Evolutionary conservation across 2,888 invertebrate genomes (phyloP).

Genomic region (Coelopa pilipes): DNA sequence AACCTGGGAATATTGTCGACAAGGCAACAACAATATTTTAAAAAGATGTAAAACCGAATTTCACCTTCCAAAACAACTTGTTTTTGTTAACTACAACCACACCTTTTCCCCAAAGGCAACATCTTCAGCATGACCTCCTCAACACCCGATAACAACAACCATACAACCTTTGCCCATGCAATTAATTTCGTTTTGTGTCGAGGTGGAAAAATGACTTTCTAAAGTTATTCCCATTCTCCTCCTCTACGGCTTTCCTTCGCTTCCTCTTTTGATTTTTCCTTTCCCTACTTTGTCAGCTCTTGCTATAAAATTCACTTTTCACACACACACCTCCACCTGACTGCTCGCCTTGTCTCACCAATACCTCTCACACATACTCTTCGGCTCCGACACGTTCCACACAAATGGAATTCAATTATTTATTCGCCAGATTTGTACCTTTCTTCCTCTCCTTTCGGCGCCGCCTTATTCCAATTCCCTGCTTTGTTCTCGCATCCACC

Average conservation of each 20-base stretch:
- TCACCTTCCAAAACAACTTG: no score
- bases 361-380: background rate
- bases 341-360: background rate
- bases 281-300: background rate
- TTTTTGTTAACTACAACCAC: no score
- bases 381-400: background rate
- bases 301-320: background rate
- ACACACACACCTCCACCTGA: background rate
- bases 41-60: no score
- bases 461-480: background rate
- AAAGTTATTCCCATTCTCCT: background rate
- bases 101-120: no score
- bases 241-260: background rate
- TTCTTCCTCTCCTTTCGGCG: background rate
- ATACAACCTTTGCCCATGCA: no score
- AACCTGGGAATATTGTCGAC: no score
- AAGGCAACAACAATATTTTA: no score
- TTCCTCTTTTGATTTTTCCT: background rate
- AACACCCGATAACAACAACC: no score
- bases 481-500: background rate
- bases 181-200: no score
- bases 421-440: conserved; percentile 26
- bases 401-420: conserved; percentile 29
- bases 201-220: no score
- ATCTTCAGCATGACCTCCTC: no score